Evolutionary conservation across 2,797 vertebrate species (phyloP).

Genomic region (Bovichtus variegatus): DNA sequence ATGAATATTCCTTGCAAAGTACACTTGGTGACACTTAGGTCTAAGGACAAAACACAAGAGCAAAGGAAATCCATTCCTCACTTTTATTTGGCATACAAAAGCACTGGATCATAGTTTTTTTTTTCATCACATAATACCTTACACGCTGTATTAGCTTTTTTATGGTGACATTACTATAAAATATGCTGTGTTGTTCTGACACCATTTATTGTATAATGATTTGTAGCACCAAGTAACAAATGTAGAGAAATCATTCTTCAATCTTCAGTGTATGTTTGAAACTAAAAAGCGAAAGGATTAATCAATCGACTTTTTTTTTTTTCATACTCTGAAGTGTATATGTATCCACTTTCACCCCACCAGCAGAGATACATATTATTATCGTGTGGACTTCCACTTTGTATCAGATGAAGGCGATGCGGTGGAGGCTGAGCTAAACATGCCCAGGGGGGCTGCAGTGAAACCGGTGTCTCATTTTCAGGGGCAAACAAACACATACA

Average conservation of each 20-base stretch:
- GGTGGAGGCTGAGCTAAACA: conserved; percentile 81
- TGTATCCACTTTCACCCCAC: conserved; percentile 70
- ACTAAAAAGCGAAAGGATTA: conserved; percentile 34
- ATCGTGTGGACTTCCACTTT: conserved; percentile 77
- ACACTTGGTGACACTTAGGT: conserved; percentile 83
- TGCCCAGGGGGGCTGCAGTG: conserved; percentile 81
- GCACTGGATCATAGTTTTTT: conserved; percentile 47
- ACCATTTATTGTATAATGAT: conserved; percentile 35
- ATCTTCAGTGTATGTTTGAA: conserved; percentile 15
- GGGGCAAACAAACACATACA: conserved; percentile 85
- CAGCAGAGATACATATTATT: conserved; percentile 69
- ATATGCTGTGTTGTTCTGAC: conserved; percentile 30
- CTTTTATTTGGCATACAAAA: conserved; percentile 68
- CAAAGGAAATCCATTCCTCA: conserved; percentile 73
- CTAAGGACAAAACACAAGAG: conserved; percentile 79
- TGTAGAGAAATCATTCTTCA: neutral
- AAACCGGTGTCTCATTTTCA: conserved; percentile 83
- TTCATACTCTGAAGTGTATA: conserved; percentile 38
- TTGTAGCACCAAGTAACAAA: conserved; percentile 20
- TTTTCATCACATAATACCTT: conserved; percentile 36
- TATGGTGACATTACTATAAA: conserved; percentile 47
- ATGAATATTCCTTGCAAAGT: conserved; percentile 87
- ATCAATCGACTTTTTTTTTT: conserved; percentile 40
- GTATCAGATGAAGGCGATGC: conserved; percentile 78
- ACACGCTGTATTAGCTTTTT: conserved; percentile 37